Conservation (phyloP, 1,140 invertebrate species). For the Polypedilum pembai region DNA sequence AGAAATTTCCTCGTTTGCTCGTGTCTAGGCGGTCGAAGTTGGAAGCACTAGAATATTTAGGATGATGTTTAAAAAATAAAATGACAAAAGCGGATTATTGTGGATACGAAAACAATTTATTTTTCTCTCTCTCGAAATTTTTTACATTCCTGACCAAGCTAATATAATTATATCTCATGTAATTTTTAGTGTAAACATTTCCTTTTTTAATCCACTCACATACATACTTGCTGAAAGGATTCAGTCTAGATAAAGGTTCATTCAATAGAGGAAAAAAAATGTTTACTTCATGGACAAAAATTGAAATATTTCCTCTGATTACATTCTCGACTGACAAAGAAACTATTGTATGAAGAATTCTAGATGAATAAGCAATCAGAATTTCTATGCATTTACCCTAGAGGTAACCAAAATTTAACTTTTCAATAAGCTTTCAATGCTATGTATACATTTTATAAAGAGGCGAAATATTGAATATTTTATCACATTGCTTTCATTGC, state of each 20-base stretch:
- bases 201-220: neutral
- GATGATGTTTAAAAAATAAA: constrained; percentile 14
- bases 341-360: no score
- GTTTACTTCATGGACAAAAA: no score
- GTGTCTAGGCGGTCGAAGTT: neutral
- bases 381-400: no score
- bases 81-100: neutral
- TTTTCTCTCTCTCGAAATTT: neutral
- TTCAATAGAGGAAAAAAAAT: no score
- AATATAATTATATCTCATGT: constrained; percentile 13
- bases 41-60: neutral
- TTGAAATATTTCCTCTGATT: no score
- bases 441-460: neutral
- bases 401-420: neutral
- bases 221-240: neutral
- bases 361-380: no score
- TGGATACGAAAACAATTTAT: neutral
- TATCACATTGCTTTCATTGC: no score
- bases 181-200: constrained; percentile 13
- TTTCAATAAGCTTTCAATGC: constrained; percentile 14
- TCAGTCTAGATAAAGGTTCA: no score
- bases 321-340: no score
- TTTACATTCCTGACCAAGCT: neutral
- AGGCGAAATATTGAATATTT: neutral
- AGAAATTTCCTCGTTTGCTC: neutral